These are phyloP conservation scores for Alces alces DNA, from an alignment of 2,113 vertebrate genomes.

Conservation along the genomic window DNA sequence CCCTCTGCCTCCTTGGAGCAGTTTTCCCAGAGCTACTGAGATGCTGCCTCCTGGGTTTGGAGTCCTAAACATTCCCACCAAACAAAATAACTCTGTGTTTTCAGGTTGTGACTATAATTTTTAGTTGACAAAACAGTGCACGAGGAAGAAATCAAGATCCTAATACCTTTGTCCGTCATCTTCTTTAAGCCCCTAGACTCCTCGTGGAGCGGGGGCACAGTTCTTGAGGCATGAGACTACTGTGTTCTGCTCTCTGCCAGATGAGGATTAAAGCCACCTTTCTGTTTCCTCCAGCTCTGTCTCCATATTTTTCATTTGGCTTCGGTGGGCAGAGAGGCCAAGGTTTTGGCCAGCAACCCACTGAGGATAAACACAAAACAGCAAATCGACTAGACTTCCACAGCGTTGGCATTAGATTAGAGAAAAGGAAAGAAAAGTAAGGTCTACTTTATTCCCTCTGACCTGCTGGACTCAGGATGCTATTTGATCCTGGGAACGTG, in stretches of 20 bases:
- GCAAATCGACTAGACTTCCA: not conserved
- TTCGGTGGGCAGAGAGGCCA: not conserved
- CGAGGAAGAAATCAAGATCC: not conserved
- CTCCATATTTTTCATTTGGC: not conserved
- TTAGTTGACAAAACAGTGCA: not conserved
- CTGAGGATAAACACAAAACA: not conserved
- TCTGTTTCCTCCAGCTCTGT: not conserved
- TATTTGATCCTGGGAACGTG: not conserved
- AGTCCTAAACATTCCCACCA: not conserved
- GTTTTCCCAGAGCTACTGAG: not conserved
- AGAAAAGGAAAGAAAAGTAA: not conserved
- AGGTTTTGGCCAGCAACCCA: not conserved
- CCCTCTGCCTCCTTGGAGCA: not conserved
- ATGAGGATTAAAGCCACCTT: not conserved
- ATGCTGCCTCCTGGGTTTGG: not conserved
- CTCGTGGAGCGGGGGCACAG: fast-evolving
- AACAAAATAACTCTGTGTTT: not conserved
- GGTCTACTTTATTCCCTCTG: not conserved
- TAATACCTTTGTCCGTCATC: not conserved
- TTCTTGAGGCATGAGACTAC: not conserved
- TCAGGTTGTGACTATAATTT: not conserved
- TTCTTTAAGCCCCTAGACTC: not conserved
- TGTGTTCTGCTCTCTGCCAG: not conserved
- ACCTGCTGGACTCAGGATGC: not conserved
- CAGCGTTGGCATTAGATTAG: not conserved